A percentile compares a stretch with the other conserved stretches of the same genome.
These are phyloP conservation scores for Poeciliopsis infans DNA, from an alignment of 2,797 vertebrate species.

Conservation along the genomic window DNA sequence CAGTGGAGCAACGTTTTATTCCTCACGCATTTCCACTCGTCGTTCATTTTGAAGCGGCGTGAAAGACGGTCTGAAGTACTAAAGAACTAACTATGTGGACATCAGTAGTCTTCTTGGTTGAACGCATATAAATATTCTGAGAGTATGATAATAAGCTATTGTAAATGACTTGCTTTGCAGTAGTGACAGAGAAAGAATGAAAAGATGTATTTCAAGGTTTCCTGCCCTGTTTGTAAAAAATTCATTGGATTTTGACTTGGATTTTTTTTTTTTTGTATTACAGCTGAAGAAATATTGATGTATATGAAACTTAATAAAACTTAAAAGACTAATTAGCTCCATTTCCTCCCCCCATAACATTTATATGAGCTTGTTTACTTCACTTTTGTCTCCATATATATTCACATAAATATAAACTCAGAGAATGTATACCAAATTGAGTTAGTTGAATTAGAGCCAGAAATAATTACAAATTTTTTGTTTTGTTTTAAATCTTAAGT, in stretches of 20 bases:
- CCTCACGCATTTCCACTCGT: conserved; percentile 55
- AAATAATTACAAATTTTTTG: background rate
- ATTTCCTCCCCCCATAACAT: background rate
- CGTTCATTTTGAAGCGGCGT: conserved; percentile 63
- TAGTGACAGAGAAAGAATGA: conserved; percentile 79
- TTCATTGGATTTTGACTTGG: conserved; percentile 91
- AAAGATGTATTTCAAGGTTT: conserved; percentile 88
- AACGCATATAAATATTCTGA: conserved; percentile 59
- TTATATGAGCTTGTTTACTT: background rate
- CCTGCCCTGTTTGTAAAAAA: conserved; percentile 97
- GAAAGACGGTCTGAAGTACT: conserved; percentile 51
- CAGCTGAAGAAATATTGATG: conserved; percentile 98
- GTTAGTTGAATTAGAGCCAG: background rate
- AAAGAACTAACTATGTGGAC: conserved; percentile 58
- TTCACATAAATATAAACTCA: background rate
- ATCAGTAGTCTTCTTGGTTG: conserved; percentile 59
- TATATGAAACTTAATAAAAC: conserved; percentile 99
- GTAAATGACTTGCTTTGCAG: conserved; percentile 75
- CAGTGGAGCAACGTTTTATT: conserved; percentile 38
- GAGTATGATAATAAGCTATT: conserved; percentile 66
- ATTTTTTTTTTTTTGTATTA: conserved; percentile 91
- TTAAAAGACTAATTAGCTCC: conserved; percentile 82
- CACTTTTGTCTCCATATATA: background rate
- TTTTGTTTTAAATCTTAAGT: background rate
- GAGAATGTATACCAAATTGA: background rate